These are phyloP conservation scores for Pyrocephalus nanus DNA, from an alignment of 2,797 vertebrate genomes.

Conservation along the genomic window DNA sequence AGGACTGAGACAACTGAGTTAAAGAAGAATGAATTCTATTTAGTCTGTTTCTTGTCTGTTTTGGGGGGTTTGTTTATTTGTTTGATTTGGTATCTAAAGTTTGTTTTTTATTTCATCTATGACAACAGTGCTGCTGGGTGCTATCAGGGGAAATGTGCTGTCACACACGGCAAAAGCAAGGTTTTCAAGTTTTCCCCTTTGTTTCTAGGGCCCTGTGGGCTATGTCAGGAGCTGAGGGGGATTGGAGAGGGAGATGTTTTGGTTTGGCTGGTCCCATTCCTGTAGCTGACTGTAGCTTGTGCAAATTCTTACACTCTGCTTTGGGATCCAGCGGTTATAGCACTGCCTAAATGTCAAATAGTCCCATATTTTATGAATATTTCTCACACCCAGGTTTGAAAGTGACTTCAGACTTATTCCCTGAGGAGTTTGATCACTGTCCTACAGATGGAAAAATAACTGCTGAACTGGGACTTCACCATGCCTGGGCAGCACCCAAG, in stretches of 20 bases:
- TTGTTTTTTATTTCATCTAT: neutral
- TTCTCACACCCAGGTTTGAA: neutral
- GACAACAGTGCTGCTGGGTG: neutral
- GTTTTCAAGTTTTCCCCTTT: neutral
- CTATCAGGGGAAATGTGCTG: neutral
- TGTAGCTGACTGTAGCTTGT: neutral
- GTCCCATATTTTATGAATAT: neutral
- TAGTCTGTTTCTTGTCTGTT: neutral
- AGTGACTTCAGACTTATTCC: neutral
- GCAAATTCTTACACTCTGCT: neutral
- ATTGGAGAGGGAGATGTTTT: neutral
- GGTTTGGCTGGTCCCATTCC: neutral
- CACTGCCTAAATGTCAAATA: neutral
- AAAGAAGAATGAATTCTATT: neutral
- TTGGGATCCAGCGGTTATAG: neutral
- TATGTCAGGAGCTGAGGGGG: neutral
- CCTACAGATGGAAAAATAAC: neutral
- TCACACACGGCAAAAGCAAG: fast-evolving
- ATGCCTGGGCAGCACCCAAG: neutral
- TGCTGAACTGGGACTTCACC: neutral
- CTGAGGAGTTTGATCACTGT: neutral
- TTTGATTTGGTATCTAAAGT: neutral
- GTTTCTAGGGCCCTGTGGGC: neutral
- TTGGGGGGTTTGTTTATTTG: neutral
- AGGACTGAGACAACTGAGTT: neutral